Conservation (phyloP, 2,888 invertebrate genomes). For the Apocheima hispidaria region DNA sequence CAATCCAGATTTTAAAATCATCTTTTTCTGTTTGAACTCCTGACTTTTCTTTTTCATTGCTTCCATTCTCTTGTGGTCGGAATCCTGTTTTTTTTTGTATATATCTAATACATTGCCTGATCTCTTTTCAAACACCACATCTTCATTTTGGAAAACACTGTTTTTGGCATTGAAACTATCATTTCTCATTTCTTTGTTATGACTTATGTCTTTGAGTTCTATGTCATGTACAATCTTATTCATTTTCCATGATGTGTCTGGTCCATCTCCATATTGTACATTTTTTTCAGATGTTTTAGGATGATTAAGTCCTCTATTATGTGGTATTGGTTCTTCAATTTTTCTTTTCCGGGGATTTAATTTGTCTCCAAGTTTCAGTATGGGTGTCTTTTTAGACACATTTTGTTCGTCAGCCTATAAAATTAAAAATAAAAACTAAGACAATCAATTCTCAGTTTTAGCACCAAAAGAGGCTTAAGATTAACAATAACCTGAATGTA, state of each 20-base stretch:
- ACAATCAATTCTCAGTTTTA: not conserved
- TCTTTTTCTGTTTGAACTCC: conserved; percentile 88
- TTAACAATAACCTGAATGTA: too few relatives aligned
- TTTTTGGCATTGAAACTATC: not conserved
- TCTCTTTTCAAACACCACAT: conserved; percentile 17
- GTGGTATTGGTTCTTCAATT: conserved; percentile 50
- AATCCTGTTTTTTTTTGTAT: conserved; percentile 68
- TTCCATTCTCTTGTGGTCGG: conserved; percentile 88
- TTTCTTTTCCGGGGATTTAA: conserved; percentile 74
- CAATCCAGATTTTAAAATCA: conserved; percentile 88
- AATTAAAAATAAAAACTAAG: not conserved
- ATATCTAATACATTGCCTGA: conserved; percentile 36
- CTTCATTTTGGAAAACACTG: conserved; percentile 16
- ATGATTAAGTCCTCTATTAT: not conserved
- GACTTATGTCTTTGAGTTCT: not conserved
- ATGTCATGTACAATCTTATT: not conserved
- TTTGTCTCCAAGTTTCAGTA: conserved; percentile 62
- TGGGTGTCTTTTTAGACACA: conserved; percentile 48
- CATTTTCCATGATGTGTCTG: conserved; percentile 5
- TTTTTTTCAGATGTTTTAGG: conserved; percentile 6
- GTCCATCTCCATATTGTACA: conserved; percentile 2
- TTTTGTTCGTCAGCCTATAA: conserved; percentile 46
- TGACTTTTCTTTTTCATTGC: conserved; percentile 88
- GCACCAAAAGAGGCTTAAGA: not conserved
- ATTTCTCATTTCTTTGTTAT: not conserved